A percentile compares a stretch with the other conserved stretches of the same genome.
Evolutionary conservation across 2,797 vertebrate species (phyloP).

Genomic region (Zenarchopterus dispar): DNA sequence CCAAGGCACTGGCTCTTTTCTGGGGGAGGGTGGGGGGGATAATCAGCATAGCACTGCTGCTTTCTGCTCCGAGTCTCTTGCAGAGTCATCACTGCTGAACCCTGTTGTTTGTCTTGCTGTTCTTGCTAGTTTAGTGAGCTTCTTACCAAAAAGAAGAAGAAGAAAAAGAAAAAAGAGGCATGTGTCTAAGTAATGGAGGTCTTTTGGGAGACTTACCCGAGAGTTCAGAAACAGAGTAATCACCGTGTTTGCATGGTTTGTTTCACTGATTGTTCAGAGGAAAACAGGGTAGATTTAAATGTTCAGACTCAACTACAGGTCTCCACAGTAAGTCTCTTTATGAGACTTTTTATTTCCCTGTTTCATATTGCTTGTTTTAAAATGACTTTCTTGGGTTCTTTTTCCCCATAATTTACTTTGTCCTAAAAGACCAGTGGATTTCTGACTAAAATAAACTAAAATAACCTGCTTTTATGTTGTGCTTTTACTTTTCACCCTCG

Average conservation of each 20-base stretch:
- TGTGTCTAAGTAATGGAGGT: background rate
- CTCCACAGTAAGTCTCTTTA: slow-evolving; percentile 1
- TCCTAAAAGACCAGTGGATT: background rate
- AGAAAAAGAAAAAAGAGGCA: background rate
- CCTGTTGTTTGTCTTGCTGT: background rate
- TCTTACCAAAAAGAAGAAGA: background rate
- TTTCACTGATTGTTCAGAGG: slow-evolving; percentile 1
- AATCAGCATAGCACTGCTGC: background rate
- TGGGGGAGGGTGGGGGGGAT: background rate
- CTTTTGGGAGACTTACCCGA: slow-evolving; percentile 8
- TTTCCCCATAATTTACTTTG: background rate
- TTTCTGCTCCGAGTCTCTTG: background rate
- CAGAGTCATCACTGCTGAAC: slow-evolving; percentile 3
- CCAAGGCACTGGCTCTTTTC: background rate
- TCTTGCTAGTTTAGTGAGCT: slow-evolving; percentile 5
- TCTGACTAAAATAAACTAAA: too few relatives aligned
- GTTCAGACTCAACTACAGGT: slow-evolving; percentile 6
- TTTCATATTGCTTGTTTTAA: background rate
- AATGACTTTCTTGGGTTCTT: too few relatives aligned
- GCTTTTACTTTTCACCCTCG: too few relatives aligned
- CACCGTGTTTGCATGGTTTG: background rate
- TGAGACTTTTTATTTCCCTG: background rate
- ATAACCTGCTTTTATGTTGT: too few relatives aligned
- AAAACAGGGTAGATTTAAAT: slow-evolving; percentile 7
- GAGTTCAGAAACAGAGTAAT: slow-evolving; percentile 9